Percentiles rank a stretch among this genome's conserved stretches.
phyloP scores from a whole-genome alignment of 2,888 invertebrate species.

The Allophyes oxyacanthae region DNA sequence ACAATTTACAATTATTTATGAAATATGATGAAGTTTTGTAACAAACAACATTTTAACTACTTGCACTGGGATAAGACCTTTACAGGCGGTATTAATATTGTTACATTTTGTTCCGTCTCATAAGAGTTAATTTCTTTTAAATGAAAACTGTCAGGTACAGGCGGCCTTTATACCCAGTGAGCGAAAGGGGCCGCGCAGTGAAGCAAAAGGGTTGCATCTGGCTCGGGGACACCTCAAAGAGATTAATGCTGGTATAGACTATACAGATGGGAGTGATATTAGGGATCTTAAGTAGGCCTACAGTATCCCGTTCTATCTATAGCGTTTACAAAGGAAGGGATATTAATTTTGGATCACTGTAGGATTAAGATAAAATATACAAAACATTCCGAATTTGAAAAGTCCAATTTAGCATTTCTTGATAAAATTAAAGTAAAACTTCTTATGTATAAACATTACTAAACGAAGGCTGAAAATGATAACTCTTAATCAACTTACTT shows the following conservation, averaged over 20 bases:
- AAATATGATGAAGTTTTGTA: no score
- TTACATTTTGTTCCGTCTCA: no score
- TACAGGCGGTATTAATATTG: no score
- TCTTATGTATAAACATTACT: no score
- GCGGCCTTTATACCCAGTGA: slow-evolving; percentile 26
- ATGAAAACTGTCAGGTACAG: slow-evolving; percentile 22
- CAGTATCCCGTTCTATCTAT: slow-evolving; percentile 8
- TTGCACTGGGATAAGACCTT: no score
- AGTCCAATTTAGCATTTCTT: slow-evolving; percentile 2
- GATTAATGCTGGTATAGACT: slow-evolving; percentile 38
- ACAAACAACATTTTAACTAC: no score
- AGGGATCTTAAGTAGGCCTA: slow-evolving; percentile 16
- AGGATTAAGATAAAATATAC: not conserved
- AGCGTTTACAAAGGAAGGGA: slow-evolving; percentile 21
- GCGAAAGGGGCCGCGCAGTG: slow-evolving; percentile 27
- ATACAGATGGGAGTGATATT: slow-evolving; percentile 24
- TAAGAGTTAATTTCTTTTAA: not conserved
- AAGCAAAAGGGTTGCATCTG: slow-evolving; percentile 43
- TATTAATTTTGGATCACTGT: slow-evolving; percentile 34
- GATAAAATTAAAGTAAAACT: slow-evolving; percentile 12
- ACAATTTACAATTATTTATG: slow-evolving; percentile 2
- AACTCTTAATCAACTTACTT: slow-evolving; percentile 4
- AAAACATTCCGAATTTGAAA: slow-evolving; percentile 5
- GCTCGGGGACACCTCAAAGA: slow-evolving; percentile 36
- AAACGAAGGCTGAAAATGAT: slow-evolving; percentile 3